Base-by-base conservation (phyloP, 2,888 invertebrate genomes). In the Leucophora obtusa region DNA sequence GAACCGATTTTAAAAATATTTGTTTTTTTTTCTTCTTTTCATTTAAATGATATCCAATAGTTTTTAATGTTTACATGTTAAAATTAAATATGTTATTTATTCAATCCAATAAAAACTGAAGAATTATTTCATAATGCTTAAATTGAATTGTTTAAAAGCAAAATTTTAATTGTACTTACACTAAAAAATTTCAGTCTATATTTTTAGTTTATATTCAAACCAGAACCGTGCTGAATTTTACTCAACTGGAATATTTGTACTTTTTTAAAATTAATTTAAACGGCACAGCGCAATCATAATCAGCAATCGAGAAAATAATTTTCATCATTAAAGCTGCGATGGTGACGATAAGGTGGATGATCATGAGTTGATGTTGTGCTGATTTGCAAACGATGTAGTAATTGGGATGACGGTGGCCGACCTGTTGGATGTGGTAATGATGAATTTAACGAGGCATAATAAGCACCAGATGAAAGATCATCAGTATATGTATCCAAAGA, bases 301-400 rank as follows among this genome's bases (percentile, higher is more conserved):
- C 51, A 73, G 33, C 18, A 65, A 51, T 73, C 75, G 1, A 75
- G 66, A 58, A 72, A 76, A 69, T 72, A 68, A 35, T 62, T 62
- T 9, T 72, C 43, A 69, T 63, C 75, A 63, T 80, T 51, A 24
- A 75, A 70, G 7, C 69, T 51, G 0, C 33, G 68, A 51, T 60
- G 38, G 14, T 51, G 50, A 15, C 43, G 33, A 35, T n/a, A 9
- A 11, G 11, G 18, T 2, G 3, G 15, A 7, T 17, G 53, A 21
- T 21, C 51, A 24, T 33, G 63, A 38, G 35, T 6, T 24, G n/a
- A 10, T 43, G n/a, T 10, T 53, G 66, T n/a, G n/a, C 9, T 47
- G 10, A 47, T 47, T 51, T 58, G 51, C 28, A 56, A 28, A 28
- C 24, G 10, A 9, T 15, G 21, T 3, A 50, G 54, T n/a, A 9